Evolutionary conservation across 2,113 vertebrate species (phyloP).

Genomic region (Dryoscopus gambensis): DNA sequence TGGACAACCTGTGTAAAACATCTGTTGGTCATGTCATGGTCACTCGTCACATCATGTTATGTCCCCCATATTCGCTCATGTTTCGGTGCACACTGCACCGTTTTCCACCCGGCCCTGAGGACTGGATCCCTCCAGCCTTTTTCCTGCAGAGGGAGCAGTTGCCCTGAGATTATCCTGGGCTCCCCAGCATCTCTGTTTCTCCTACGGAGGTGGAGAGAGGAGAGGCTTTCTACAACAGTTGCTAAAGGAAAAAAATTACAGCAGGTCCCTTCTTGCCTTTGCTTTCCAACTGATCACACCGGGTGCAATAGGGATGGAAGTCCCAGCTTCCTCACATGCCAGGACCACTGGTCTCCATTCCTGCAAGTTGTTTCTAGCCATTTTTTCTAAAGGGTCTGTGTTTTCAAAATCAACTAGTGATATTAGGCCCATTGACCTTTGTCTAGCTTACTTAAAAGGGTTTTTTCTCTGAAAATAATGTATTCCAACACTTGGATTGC

Average conservation of each 20-base stretch:
- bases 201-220: background rate
- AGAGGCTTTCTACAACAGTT: background rate
- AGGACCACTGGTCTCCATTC: background rate
- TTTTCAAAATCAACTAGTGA: background rate
- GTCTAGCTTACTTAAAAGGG: background rate
- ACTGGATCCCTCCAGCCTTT: background rate
- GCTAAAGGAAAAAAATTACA: background rate
- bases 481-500: background rate
- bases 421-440: background rate
- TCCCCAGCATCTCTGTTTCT: background rate
- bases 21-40: fast-evolving
- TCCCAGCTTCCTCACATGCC: background rate
- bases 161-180: background rate
- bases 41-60: fast-evolving
- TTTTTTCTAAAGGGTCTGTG: background rate
- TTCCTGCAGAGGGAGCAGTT: conserved; percentile 34
- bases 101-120: background rate
- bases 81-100: fast-evolving
- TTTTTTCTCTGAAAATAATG: background rate
- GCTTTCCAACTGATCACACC: background rate
- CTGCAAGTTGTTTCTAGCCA: background rate
- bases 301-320: background rate
- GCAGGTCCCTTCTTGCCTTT: background rate
- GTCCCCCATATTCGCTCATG: fast-evolving
- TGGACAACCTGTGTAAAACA: background rate